Base-by-base conservation (phyloP, 2,113 vertebrate species). In the Oriolus oriolus region DNA sequence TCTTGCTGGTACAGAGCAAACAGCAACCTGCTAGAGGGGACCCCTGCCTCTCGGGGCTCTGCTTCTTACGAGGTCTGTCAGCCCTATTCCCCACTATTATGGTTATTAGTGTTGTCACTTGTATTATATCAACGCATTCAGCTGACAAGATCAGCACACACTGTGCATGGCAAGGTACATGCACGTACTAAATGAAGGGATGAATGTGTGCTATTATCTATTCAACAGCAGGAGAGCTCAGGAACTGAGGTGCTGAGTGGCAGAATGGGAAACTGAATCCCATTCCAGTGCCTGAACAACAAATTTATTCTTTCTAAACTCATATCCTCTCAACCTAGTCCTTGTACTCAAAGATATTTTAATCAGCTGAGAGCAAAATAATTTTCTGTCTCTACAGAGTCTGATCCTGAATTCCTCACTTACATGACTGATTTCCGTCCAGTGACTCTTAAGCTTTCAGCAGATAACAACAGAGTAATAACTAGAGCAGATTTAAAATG, bases 201-300 rank as follows among this genome's bases (percentile, higher is more conserved):
- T 87, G 82, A 93, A 84, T 73, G 77, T 42, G n/a, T 73, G 42
- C 30, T 95, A 66, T 93, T 95, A 87, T 80, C 84, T 93, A 31
- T 91, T 94, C 81, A 94, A 60, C 78, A 87, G 84, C 56, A 79
- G 49, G 77, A 82, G 23, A 79, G 65, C 30, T 22, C 59, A 80
- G 65, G 26, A 90, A 65, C 63, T 6, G 33, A 91, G 81, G 27
- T 87, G 16, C 63, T 87, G 91, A 92, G 56, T 87, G 87, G 73
- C 69, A 91, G 80, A 91, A 95, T 37, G 65, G 69, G 65, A 94
- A 97, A 95, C 49, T 75, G 61, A 93, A 95, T 91, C 73, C 57
- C 42, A 85, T 87, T 90, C 70, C 78, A 69, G 57, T 30, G 53
- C 54, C 70, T 87, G 78, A 89, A 69, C 41, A 93, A 91, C 66